Percentiles rank a stretch among this genome's conserved stretches.
These are phyloP conservation scores for Vireo altiloquus DNA, from an alignment of 2,113 vertebrate genomes.

Conservation along the genomic window DNA sequence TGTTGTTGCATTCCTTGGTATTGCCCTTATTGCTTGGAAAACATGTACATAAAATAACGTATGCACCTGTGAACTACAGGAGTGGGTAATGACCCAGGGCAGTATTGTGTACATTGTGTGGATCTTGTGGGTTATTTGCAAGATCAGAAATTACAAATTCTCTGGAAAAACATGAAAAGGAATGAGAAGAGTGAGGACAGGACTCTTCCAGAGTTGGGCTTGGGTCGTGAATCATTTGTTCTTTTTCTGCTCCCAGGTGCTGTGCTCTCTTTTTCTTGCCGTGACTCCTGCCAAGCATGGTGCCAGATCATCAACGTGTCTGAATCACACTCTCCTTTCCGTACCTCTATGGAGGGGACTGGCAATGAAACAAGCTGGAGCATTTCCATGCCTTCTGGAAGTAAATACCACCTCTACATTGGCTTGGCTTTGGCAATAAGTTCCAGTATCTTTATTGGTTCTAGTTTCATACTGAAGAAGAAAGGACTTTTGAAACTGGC, in stretches of 20 bases:
- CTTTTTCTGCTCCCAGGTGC: conserved; percentile 42
- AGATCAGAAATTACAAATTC: not conserved
- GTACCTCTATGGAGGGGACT: not conserved
- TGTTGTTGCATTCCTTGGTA: not conserved
- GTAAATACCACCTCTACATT: conserved; percentile 64
- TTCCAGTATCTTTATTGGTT: conserved; percentile 79
- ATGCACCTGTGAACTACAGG: not conserved
- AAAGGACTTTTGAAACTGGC: conserved; percentile 79
- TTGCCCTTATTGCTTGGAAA: not conserved
- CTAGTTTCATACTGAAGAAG: conserved; percentile 83
- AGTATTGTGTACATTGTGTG: not conserved
- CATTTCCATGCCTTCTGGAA: conserved; percentile 30
- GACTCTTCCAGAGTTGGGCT: not conserved
- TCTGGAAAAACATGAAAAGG: not conserved
- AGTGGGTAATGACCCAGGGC: not conserved
- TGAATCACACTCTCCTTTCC: not conserved
- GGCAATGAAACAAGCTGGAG: conserved; percentile 41
- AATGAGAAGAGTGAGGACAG: not conserved
- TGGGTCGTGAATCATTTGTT: not conserved
- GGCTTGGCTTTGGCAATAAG: conserved; percentile 71
- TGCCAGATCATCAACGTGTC: conserved; percentile 72
- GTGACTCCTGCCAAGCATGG: conserved; percentile 50
- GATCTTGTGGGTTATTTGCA: not conserved
- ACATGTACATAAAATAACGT: not conserved
- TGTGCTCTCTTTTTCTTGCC: conserved; percentile 60